Conservation (phyloP, 1,140 invertebrate species). For the Nautilus pompilius region DNA sequence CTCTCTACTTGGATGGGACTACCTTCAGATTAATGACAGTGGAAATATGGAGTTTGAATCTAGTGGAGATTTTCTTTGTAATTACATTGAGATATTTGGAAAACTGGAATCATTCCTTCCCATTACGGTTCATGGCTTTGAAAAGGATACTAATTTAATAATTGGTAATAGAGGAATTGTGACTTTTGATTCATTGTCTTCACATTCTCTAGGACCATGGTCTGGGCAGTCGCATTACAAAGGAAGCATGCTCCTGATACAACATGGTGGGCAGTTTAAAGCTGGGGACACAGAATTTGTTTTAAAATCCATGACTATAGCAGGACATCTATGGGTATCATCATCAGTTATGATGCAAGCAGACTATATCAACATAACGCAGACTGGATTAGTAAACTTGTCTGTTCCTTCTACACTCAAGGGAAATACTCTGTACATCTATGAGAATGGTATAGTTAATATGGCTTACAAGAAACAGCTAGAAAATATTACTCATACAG, state of each 20-base stretch:
- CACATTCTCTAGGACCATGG: constrained; percentile 19
- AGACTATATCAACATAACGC: background rate
- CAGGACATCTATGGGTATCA: background rate
- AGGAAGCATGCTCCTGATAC: constrained; percentile 9
- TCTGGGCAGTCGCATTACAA: constrained; percentile 12
- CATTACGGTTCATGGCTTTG: constrained; percentile 4
- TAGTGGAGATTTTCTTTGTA: constrained; percentile 10
- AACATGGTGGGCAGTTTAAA: constrained; percentile 14
- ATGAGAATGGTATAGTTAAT: background rate
- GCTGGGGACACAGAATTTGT: constrained; percentile 21
- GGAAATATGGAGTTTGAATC: constrained; percentile 21
- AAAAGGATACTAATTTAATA: constrained; percentile 9
- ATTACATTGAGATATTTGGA: constrained; percentile 19
- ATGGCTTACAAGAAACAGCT: constrained; percentile 19
- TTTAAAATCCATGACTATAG: too few species aligned
- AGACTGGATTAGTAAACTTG: background rate
- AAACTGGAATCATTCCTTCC: constrained; percentile 15
- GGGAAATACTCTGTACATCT: background rate
- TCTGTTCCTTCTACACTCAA: too few species aligned
- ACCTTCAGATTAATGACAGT: constrained; percentile 15
- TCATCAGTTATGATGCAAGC: background rate
- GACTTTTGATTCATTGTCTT: constrained; percentile 18
- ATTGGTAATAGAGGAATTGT: constrained; percentile 16
- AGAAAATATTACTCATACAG: constrained; percentile 9
- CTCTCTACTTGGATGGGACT: constrained; percentile 26